phyloP scores from a whole-genome alignment of 2,113 vertebrate genomes.

The Ptyas mucosa region DNA sequence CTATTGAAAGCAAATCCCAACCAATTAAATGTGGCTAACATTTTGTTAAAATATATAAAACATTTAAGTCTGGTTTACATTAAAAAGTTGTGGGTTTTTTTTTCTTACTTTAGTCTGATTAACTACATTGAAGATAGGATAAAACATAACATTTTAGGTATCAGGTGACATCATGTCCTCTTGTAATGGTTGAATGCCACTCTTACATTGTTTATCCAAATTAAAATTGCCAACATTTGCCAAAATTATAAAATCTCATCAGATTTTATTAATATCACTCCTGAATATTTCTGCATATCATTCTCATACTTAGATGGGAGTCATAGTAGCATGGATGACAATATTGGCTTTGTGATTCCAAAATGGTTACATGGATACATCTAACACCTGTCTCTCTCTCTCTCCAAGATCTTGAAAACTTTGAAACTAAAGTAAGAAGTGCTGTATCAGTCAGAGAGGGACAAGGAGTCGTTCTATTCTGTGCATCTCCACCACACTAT shows the following conservation, averaged over 20 bases:
- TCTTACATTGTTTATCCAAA: neutral
- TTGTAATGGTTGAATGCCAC: neutral
- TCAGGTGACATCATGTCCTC: neutral
- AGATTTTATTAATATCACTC: neutral
- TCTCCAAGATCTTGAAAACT: slow-evolving; percentile 81
- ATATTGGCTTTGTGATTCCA: accelerated
- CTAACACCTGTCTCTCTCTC: neutral
- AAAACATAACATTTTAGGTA: neutral
- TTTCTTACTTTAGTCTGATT: neutral
- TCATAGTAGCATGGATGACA: neutral
- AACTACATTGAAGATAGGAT: neutral
- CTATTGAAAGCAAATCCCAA: neutral
- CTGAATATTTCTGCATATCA: neutral
- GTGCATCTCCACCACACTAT: slow-evolving; percentile 76
- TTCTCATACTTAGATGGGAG: neutral
- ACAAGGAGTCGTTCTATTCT: slow-evolving; percentile 86
- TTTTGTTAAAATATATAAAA: neutral
- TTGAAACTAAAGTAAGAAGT: slow-evolving; percentile 76
- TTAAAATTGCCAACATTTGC: neutral
- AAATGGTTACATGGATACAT: neutral
- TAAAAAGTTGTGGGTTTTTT: neutral
- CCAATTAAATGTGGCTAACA: neutral
- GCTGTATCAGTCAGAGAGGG: slow-evolving; percentile 82
- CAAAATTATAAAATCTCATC: neutral
- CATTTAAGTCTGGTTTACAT: neutral